phyloP scores from a whole-genome alignment of 92 coral and sea anemone species.

The Porites rus region DNA sequence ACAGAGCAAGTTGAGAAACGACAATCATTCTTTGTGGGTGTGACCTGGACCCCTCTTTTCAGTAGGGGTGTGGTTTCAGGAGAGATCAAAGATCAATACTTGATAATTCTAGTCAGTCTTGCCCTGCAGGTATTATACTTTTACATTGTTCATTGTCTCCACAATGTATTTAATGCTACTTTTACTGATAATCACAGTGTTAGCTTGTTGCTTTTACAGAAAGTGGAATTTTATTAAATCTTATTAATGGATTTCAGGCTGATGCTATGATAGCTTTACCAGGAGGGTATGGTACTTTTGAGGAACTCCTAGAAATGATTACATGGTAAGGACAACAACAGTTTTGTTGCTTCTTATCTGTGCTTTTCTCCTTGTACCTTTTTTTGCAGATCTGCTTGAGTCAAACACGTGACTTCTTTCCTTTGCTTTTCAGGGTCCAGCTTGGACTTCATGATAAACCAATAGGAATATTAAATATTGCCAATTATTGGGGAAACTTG shows the following conservation, averaged over 20 bases:
- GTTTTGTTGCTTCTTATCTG: too few relatives aligned
- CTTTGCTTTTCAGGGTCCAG: constrained; percentile 62
- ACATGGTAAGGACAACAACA: constrained; percentile 70
- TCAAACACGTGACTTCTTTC: background rate
- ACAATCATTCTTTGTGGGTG: too few relatives aligned
- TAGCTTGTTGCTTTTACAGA: background rate
- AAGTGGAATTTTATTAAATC: background rate
- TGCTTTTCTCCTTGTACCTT: too few relatives aligned
- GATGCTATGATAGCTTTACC: constrained; percentile 96
- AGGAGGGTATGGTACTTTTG: constrained; percentile 93
- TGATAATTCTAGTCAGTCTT: too few relatives aligned
- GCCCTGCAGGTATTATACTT: too few relatives aligned
- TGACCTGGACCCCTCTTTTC: too few relatives aligned
- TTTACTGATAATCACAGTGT: too few relatives aligned
- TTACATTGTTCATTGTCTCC: too few relatives aligned
- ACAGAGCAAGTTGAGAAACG: too few relatives aligned
- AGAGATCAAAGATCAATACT: too few relatives aligned
- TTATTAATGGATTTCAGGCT: constrained; percentile 54
- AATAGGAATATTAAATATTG: constrained; percentile 82
- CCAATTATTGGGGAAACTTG: constrained; percentile 74
- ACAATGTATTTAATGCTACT: too few relatives aligned
- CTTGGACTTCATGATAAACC: constrained; percentile 89
- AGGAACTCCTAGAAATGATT: constrained; percentile 94
- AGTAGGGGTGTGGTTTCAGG: too few relatives aligned
- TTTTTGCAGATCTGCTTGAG: background rate